Conservation (phyloP, 2,888 invertebrate species). For the Lepidonotus clava region DNA sequence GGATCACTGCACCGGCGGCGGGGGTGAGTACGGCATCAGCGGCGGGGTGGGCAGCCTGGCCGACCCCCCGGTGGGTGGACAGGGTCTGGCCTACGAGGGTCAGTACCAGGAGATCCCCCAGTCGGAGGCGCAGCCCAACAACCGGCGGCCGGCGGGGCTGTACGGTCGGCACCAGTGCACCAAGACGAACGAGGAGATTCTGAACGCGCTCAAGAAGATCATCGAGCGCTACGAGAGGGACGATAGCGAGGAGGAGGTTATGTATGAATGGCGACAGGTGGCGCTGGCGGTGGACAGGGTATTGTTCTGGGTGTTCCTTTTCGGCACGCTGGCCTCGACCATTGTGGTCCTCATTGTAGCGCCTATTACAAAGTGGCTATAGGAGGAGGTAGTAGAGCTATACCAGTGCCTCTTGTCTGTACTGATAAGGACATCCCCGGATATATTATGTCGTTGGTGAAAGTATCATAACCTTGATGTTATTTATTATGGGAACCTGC, state of each 20-base stretch:
- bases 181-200: slow-evolving; percentile 80
- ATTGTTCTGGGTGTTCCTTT: slow-evolving; percentile 83
- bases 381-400: neutral
- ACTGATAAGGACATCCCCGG: too few relatives aligned
- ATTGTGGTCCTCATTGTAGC: slow-evolving; percentile 82
- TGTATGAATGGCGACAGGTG: slow-evolving; percentile 83
- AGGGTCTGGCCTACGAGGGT: neutral
- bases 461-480: too few relatives aligned
- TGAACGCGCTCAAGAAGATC: slow-evolving; percentile 81
- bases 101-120: neutral
- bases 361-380: slow-evolving; percentile 74
- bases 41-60: neutral
- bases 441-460: too few relatives aligned
- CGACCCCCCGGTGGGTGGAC: neutral
- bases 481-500: too few relatives aligned
- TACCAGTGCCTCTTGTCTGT: neutral
- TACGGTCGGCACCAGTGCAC: slow-evolving; percentile 13
- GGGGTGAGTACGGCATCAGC: neutral
- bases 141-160: neutral
- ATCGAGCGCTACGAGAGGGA: slow-evolving; percentile 81
- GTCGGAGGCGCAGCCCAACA: neutral
- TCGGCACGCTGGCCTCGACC: slow-evolving; percentile 82
- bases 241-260: slow-evolving; percentile 79
- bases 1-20: slow-evolving; percentile 64
- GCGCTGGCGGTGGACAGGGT: slow-evolving; percentile 82